Percentiles rank a stretch among this genome's conserved stretches.
These are phyloP conservation scores for Austrofundulus limnaeus DNA, from an alignment of 2,113 vertebrate species.

Conservation along the genomic window DNA sequence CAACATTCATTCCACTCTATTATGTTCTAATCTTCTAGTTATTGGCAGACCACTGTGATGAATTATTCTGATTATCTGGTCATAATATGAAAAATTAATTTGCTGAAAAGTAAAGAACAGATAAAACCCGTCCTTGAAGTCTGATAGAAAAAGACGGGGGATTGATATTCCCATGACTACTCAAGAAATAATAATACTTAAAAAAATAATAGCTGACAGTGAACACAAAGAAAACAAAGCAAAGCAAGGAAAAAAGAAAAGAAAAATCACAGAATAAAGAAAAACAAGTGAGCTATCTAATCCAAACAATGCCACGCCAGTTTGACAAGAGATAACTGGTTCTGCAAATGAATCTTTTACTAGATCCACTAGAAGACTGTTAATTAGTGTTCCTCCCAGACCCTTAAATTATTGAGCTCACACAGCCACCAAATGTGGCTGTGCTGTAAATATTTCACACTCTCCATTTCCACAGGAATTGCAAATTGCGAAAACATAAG, in stretches of 20 bases:
- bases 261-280: neutral
- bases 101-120: neutral
- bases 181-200: neutral
- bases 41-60: slow-evolving; percentile 2
- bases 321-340: slow-evolving; percentile 3
- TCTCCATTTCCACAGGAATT: slow-evolving; percentile 3
- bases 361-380: slow-evolving; percentile 5
- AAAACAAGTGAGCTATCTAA: neutral
- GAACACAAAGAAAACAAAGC: neutral
- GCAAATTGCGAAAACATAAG: slow-evolving; percentile 1
- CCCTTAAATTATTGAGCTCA: slow-evolving; percentile 37
- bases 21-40: neutral
- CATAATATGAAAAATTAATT: slow-evolving; percentile 9
- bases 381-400: slow-evolving; percentile 40
- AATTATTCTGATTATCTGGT: slow-evolving; percentile 29
- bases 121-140: neutral
- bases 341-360: slow-evolving; percentile 2
- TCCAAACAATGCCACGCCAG: neutral
- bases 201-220: neutral
- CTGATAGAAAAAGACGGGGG: neutral
- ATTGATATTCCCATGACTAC: neutral
- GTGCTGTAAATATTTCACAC: slow-evolving; percentile 8
- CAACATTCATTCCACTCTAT: slow-evolving; percentile 3
- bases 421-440: slow-evolving; percentile 1
- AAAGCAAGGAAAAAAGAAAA: neutral